Evolutionary conservation across 92 coral and sea anemone genomes (phyloP), one percentile per base, ranked within the genome.

Genomic region (Chrysogorgia sp.): DNA sequence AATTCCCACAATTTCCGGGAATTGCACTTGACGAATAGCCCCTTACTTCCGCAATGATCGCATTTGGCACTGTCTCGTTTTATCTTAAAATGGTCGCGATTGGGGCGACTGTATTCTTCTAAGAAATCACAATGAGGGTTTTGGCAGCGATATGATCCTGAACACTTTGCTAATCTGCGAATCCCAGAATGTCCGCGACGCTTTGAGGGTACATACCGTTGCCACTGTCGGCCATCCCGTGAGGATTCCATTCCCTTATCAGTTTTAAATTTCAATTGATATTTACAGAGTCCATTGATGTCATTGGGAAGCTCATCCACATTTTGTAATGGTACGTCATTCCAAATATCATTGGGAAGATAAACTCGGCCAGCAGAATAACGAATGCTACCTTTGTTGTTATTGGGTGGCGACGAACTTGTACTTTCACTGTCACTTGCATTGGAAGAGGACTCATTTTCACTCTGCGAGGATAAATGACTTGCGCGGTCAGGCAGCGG

Each of bases 101-200:
- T 64, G 14, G 77, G 28, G 21, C 23, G 23, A 3, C 52, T 56
- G 24, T 60, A 76, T 34, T 59, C 82, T 61, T 30, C 24, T 7
- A 76, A 19, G 33, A 60, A 76, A 76, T 60, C 75, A 30, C 80
- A 74, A 17, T 10, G 34, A 10, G 83, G 12, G 25, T 79, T 79
- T 40, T 66, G 60, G 40, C 79, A 79, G 2, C 78, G 77, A 24
- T 64, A 45, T 7, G 80, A 64, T 13, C 83, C 83, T 10, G 19
- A 41, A 26, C 83, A 79, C 26, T 79, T 71, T 30, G 83, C 83
- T 20, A 79, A 21, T 30, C 79, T 35, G 4, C 83, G 83, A 31
- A 66, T 64, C 26, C 83, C 83, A 66, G 15, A 8, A 33, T 40
- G 58, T 40, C 83, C 83, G 21, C 77, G 31, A 23, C 83, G 56